Base-by-base conservation (phyloP, 2,888 invertebrate species). In the Andricus curvator region DNA sequence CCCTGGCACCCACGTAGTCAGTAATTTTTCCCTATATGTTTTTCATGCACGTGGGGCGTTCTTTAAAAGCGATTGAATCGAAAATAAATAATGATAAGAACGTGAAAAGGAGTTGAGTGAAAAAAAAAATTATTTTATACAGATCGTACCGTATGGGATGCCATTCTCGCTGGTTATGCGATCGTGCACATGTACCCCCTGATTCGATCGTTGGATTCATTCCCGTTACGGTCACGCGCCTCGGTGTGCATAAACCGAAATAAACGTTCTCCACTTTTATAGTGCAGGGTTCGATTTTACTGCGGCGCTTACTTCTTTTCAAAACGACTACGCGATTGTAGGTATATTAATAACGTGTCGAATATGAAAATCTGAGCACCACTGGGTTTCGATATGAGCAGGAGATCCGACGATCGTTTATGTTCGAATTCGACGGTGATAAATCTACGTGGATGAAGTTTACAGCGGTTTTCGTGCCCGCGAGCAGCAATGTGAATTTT, bases 241-340 rank as follows among this genome's bases (percentile, higher is more conserved):
- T 33, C 2, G 22, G 25, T 29, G 37, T 48, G 74, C 78, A 67
- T 29, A 77, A 80, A 77, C 41, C 48, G 51, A 80, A 64, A 77
- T 66, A 80, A 77, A 48, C 33, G 48, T 29, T 76, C n/a, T 65
- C 22, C 25, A 41, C 66, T 77, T 65, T 80, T 77, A 77, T 37
- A 51, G 64, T 41, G 17, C 11, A 20, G 60, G 15, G 25, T n/a
- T 70, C 15, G 37, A 17, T 33, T 62, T 76, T 79, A 79, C 74
- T 25, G 62, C 22, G 44, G 44, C 13, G 5, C 22, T 67, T 44
- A 67, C 25, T 29, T 64, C 5, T 64, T 22, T 29, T 64, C 15
- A 29, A 15, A 29, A 17, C 6, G 29, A 64, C 22, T 62, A 22
- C 22, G 13, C 15, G 13, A 25, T 25, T 22, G 22, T 4, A 5